Base-by-base conservation (phyloP, 2,888 invertebrate genomes). In the Noctua janthe region DNA sequence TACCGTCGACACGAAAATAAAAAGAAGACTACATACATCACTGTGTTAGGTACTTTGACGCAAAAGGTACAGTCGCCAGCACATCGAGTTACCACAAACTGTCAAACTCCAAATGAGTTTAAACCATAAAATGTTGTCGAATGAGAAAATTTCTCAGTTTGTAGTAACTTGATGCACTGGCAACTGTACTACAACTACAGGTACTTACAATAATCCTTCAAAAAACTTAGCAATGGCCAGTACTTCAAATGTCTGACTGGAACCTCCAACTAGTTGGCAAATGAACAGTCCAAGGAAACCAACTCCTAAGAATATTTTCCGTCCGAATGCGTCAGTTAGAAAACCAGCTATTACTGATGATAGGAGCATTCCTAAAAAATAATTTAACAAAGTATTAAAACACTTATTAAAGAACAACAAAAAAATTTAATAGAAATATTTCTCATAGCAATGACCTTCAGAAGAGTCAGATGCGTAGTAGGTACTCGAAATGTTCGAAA, bases 161-260 rank as follows among this genome's bases (percentile, higher is more conserved):
- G 39, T 39, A 35, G 35, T 35, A 35, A 35, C 35, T 3, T 35
- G 35, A 35, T 3, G 35, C 35, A 1, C 2, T 29, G 29, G 35
- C 35, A 1, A 35, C 35, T 35, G 35, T 35, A 35, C 39, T 39
- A 39, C 39, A 39, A 39, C 4, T 39, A 43, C 43, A 43, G 6
- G 47, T 89, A 95, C 96, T 95, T 86, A 95, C 96, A 95, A 84
- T 29, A 95, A 70, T 47, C 96, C 96, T 86, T 96, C 96, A 66
- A 94, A 94, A 81, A 96, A 94, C 77, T 95, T 96, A 0, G 94
- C 93, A 3, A 91, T 80, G 0, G 95, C 82, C 0, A 96, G 85
- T 6, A 95, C 90, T 81, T 92, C 92, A 62, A 92, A 96, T 0
- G 92, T 92, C 73, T 96, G 96, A 81, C 96, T 95, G 11, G 92